Evolutionary conservation across 1,140 invertebrate species (phyloP).

Genomic region (Dendroctonus valens): DNA sequence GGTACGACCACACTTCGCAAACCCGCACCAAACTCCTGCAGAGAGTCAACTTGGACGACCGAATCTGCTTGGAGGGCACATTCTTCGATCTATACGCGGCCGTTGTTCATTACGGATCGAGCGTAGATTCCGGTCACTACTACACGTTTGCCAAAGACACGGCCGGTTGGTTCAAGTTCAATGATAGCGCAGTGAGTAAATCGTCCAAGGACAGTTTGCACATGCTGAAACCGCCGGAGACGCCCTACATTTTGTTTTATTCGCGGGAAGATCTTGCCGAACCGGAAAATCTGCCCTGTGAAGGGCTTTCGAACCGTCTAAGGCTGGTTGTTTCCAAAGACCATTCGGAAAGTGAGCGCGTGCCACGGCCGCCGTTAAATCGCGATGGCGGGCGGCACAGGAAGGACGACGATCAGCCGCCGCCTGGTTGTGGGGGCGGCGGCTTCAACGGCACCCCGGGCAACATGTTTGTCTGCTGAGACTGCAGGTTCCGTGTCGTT

Average conservation of each 20-base stretch:
- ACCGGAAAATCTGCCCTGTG: slow-evolving; percentile 39
- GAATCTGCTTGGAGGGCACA: slow-evolving; percentile 54
- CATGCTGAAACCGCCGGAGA: slow-evolving; percentile 67
- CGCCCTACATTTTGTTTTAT: slow-evolving; percentile 83
- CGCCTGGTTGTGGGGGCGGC: slow-evolving; percentile 48
- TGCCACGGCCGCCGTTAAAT: slow-evolving; percentile 28
- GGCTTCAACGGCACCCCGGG: slow-evolving; percentile 39
- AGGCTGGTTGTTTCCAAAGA: slow-evolving; percentile 40
- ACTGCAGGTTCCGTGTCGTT: too few relatives aligned
- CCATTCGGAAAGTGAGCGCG: slow-evolving; percentile 38
- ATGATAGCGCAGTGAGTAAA: slow-evolving; percentile 69
- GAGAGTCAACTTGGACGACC: slow-evolving; percentile 63
- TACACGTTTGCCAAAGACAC: slow-evolving; percentile 75
- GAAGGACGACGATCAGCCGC: slow-evolving; percentile 47
- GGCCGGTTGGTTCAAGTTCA: slow-evolving; percentile 76
- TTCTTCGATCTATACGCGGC: slow-evolving; percentile 74
- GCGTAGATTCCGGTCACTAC: slow-evolving; percentile 83
- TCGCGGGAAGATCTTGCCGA: slow-evolving; percentile 42
- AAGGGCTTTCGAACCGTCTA: slow-evolving; percentile 36
- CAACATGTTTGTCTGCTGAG: slow-evolving; percentile 47
- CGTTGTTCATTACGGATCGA: slow-evolving; percentile 79
- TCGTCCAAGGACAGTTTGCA: slow-evolving; percentile 61
- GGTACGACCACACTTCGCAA: slow-evolving; percentile 70
- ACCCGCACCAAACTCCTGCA: slow-evolving; percentile 72
- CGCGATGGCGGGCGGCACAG: slow-evolving; percentile 35